Evolutionary conservation across 2,797 vertebrate genomes (phyloP).

Genomic region (Gila robusta): DNA sequence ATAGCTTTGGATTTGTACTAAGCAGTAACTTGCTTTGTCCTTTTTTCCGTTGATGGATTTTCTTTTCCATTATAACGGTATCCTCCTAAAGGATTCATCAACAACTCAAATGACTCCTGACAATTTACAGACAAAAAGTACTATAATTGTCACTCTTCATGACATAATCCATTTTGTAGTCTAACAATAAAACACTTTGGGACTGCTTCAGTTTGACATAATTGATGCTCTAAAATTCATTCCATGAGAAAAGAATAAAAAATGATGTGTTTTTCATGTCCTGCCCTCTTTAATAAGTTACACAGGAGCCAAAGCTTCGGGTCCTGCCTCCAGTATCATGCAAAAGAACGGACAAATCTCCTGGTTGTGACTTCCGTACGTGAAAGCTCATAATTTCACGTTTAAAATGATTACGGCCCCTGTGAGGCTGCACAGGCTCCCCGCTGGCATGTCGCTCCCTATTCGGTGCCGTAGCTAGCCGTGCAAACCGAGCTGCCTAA

Average conservation of each 20-base stretch:
- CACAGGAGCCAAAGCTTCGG: constrained; percentile 37
- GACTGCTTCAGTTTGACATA: constrained; percentile 2
- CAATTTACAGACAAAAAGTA: constrained; percentile 42
- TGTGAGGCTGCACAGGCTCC: constrained; percentile 48
- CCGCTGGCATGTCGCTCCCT: constrained; percentile 30
- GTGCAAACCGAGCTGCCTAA: constrained; percentile 42
- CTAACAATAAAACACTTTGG: constrained; percentile 20
- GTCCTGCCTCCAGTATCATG: constrained; percentile 34
- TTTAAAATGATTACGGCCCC: constrained; percentile 58
- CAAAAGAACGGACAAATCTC: constrained; percentile 49
- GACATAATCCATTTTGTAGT: constrained; percentile 37
- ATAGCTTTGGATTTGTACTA: constrained; percentile 6
- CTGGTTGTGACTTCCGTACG: constrained; percentile 37
- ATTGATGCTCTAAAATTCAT: background rate
- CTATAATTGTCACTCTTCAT: constrained; percentile 23
- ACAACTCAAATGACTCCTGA: background rate
- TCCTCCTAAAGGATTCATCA: constrained; percentile 17
- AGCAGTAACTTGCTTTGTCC: constrained; percentile 12
- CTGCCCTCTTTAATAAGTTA: constrained; percentile 47
- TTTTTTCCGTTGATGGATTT: constrained; percentile 5
- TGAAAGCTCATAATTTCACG: constrained; percentile 59
- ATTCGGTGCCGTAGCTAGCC: constrained; percentile 3
- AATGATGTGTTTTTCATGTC: constrained; percentile 8
- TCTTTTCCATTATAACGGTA: constrained; percentile 6
- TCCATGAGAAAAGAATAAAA: constrained; percentile 25